Evolutionary conservation across 2,113 vertebrate genomes (phyloP).

Genomic region (Bufo bufo): DNA sequence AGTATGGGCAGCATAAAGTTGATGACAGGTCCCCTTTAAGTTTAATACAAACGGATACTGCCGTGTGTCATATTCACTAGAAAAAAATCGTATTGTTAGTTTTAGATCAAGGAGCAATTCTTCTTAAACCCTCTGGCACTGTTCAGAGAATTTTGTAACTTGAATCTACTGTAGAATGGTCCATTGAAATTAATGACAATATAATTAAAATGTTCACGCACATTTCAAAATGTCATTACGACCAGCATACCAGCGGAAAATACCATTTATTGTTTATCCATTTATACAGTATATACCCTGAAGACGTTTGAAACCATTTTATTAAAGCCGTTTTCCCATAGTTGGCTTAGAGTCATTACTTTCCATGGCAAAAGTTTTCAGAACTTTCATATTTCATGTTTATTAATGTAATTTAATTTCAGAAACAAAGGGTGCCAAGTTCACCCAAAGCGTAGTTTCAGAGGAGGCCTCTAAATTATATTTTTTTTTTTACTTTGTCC

Average conservation of each 20-base stretch:
- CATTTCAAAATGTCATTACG: not conserved
- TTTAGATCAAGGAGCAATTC: not conserved
- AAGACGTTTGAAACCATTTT: not conserved
- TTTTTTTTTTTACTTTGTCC: not conserved
- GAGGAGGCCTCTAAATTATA: not conserved
- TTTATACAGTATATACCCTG: not conserved
- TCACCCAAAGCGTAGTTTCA: constrained; percentile 6
- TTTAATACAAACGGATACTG: no score
- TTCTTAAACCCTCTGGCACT: not conserved
- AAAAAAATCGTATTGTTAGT: not conserved
- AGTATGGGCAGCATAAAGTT: no score
- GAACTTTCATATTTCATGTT: constrained; percentile 42
- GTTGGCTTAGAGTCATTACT: constrained; percentile 11
- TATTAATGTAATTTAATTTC: constrained; percentile 54
- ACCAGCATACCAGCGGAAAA: not conserved
- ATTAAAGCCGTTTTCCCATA: constrained; percentile 19
- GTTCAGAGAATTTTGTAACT: not conserved
- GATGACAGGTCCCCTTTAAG: no score
- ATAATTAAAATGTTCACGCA: not conserved
- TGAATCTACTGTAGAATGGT: not conserved
- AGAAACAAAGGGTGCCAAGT: constrained; percentile 24
- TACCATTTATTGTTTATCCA: not conserved
- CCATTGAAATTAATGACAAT: not conserved
- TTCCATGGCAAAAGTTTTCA: constrained; percentile 43
- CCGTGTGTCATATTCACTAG: no score